These are phyloP conservation scores for Macrocentrus cingulum DNA, from an alignment of 1,140 invertebrate genomes.

Conservation along the genomic window DNA sequence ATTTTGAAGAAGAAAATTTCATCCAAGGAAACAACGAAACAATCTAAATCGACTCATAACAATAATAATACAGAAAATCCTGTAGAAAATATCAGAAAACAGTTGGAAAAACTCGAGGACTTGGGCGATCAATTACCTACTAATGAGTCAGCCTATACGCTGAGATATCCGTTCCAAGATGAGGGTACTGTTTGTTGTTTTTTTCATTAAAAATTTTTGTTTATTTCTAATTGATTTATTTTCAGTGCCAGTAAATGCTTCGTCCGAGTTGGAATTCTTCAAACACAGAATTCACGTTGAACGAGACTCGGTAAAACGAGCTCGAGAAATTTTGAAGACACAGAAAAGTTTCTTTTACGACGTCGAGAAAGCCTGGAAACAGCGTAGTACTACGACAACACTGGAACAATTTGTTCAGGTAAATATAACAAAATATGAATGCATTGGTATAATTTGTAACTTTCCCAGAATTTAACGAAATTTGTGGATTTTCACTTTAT, in stretches of 20 bases:
- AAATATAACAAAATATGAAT: no score
- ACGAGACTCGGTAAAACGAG: slow-evolving; percentile 73
- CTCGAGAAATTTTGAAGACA: slow-evolving; percentile 68
- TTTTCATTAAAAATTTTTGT: not conserved
- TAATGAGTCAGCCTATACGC: slow-evolving; percentile 71
- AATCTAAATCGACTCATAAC: slow-evolving; percentile 43
- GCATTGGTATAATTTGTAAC: no score
- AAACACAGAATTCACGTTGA: slow-evolving; percentile 77
- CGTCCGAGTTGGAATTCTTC: slow-evolving; percentile 77
- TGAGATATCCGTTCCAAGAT: slow-evolving; percentile 74
- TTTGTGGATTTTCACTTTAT: no score
- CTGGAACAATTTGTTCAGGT: slow-evolving; percentile 68
- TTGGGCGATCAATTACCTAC: slow-evolving; percentile 75
- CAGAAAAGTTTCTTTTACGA: slow-evolving; percentile 62
- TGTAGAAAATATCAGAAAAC: slow-evolving; percentile 73
- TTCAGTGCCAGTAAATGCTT: slow-evolving; percentile 51
- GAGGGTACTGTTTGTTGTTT: slow-evolving; percentile 60
- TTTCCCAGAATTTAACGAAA: no score
- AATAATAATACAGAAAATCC: slow-evolving; percentile 64
- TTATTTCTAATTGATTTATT: slow-evolving; percentile 7
- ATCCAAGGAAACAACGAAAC: slow-evolving; percentile 62
- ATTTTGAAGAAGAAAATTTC: slow-evolving; percentile 43
- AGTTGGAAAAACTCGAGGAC: slow-evolving; percentile 76
- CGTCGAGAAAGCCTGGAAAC: slow-evolving; percentile 64
- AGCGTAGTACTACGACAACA: slow-evolving; percentile 63